A percentile compares a stretch with the other conserved stretches of the same genome.
Conservation (phyloP, 2,797 vertebrate genomes). For the Fratercula arctica region DNA sequence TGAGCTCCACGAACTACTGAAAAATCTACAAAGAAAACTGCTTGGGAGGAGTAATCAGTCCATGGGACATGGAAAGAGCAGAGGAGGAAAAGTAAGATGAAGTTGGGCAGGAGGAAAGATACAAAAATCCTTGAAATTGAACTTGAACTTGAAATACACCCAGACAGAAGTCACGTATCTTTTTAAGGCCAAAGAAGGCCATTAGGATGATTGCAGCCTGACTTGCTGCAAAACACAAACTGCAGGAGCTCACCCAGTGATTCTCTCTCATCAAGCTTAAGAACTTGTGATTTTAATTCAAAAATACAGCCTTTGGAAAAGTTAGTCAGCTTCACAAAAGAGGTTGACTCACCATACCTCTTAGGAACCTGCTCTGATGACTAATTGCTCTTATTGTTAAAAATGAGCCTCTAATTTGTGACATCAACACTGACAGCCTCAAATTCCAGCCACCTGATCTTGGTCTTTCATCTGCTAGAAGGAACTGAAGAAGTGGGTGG, state of each 20-base stretch:
- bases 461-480: not conserved
- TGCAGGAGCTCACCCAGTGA: not conserved
- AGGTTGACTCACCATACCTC: conserved; percentile 46
- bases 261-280: not conserved
- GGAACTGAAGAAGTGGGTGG: not conserved
- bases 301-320: conserved; percentile 20
- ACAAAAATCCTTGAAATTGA: not conserved
- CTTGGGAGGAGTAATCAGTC: not conserved
- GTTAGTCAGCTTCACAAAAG: not conserved
- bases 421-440: conserved; percentile 44
- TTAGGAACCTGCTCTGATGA: conserved; percentile 33
- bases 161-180: not conserved
- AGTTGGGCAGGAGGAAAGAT: not conserved
- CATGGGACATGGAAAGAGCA: not conserved
- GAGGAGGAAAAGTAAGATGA: not conserved
- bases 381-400: conserved; percentile 58
- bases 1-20: not conserved
- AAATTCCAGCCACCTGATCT: conserved; percentile 26
- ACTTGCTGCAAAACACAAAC: not conserved
- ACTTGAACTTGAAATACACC: not conserved
- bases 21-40: not conserved
- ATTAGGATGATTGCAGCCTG: not conserved
- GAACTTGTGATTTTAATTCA: not conserved
- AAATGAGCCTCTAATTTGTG: conserved; percentile 43
- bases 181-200: not conserved